A percentile compares a stretch with the other conserved stretches of the same genome.
Conservation (phyloP, 1,140 invertebrate genomes). For the Manduca sexta region DNA sequence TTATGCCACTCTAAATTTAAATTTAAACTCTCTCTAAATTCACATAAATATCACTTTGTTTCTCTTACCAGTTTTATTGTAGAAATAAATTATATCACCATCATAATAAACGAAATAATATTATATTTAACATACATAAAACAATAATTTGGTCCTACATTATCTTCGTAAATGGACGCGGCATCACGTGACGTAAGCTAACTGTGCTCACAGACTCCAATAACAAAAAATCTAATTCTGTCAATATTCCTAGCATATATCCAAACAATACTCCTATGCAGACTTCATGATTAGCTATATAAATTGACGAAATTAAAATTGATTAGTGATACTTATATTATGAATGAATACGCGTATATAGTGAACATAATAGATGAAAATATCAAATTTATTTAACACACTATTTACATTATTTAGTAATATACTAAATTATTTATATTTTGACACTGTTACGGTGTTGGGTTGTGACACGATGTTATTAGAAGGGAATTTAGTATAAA, state of each 20-base stretch:
- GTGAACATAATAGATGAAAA: conserved; percentile 40
- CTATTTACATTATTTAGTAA: conserved; percentile 70
- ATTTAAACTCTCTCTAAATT: no score
- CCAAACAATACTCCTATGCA: conserved; percentile 58
- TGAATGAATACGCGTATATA: conserved; percentile 29
- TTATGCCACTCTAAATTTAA: no score
- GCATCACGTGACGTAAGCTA: no score
- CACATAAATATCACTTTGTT: no score
- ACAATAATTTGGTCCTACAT: no score
- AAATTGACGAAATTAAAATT: conserved; percentile 61
- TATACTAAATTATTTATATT: conserved; percentile 67
- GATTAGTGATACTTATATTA: conserved; percentile 35
- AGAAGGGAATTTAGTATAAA: background rate
- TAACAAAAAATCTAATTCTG: no score
- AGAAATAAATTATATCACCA: no score
- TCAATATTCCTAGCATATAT: conserved; percentile 45
- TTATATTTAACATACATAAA: no score
- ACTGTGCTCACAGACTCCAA: no score
- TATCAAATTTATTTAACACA: conserved; percentile 38
- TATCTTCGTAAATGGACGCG: no score
- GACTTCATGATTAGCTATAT: conserved; percentile 52
- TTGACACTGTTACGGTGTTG: conserved; percentile 41
- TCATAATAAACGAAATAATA: no score
- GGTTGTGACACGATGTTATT: conserved; percentile 1
- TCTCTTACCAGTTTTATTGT: no score